Conservation (phyloP, 2,888 invertebrate genomes). For the Stomorhina lunata region DNA sequence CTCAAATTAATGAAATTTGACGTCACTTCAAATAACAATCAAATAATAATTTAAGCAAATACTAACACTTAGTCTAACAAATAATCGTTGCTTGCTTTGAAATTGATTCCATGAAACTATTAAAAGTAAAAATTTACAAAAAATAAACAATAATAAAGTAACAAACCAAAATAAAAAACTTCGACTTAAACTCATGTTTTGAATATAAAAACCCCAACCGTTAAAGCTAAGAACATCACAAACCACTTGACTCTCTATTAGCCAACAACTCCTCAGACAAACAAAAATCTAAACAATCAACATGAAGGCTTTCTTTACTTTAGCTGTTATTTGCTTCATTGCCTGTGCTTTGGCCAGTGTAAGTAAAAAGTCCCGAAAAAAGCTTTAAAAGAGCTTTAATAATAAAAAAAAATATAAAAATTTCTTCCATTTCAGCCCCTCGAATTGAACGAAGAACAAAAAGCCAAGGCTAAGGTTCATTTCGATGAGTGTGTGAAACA, state of each 20-base stretch:
- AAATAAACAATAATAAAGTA: too few relatives aligned
- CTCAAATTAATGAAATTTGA: too few relatives aligned
- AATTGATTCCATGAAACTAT: too few relatives aligned
- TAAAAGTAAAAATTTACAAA: too few relatives aligned
- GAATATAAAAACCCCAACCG: slow-evolving; percentile 2
- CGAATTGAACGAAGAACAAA: slow-evolving; percentile 72
- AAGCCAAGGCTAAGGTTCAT: slow-evolving; percentile 67
- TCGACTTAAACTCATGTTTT: too few relatives aligned
- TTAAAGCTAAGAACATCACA: background rate
- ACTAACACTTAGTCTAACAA: too few relatives aligned
- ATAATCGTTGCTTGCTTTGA: too few relatives aligned
- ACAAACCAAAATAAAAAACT: too few relatives aligned
- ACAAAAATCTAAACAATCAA: slow-evolving; percentile 29
- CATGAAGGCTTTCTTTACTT: slow-evolving; percentile 72
- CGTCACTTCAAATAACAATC: too few relatives aligned
- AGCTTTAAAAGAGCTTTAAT: too few relatives aligned
- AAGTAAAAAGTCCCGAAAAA: too few relatives aligned
- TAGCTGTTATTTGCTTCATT: slow-evolving; percentile 68
- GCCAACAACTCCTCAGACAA: background rate
- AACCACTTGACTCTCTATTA: background rate
- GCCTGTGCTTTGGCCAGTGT: slow-evolving; percentile 69
- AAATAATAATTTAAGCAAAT: too few relatives aligned
- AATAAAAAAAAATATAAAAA: background rate
- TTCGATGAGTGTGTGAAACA: slow-evolving; percentile 70
- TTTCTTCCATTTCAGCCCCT: slow-evolving; percentile 16